Base-by-base conservation (phyloP, 2,113 vertebrate genomes). In the Sula dactylatra region DNA sequence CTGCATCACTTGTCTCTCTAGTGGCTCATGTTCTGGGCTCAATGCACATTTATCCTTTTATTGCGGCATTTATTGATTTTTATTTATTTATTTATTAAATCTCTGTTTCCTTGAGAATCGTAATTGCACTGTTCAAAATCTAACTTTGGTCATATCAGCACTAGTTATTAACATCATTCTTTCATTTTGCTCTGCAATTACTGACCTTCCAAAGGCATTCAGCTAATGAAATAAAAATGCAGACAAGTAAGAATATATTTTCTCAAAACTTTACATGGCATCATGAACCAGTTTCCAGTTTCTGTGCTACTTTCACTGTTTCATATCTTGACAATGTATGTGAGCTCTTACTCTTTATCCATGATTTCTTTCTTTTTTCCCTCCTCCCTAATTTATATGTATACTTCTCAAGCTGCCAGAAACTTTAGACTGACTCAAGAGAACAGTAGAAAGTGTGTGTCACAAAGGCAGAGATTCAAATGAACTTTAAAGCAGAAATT, bases 21-120 rank as follows among this genome's bases (percentile, higher is more conserved):
- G 97, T 97, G 94, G 88, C 88, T 87, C 82, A 58, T 98, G 93
- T 97, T 96, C 96, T 84, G 72, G 76, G 76, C 79, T 96, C 65
- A 86, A 9, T 90, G 81, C 76, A 94, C 92, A 93, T 96, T 96
- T 96, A 90, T 97, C 76, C 92, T 86, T 96, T 97, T 93, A 94
- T 96, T 90, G 62, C 0, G 1, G 82, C 84, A 74, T 95, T 94
- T 97, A 95, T 90, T 90, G 95, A 82, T 91, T 93, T 82, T 32
- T 94, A 34, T 61, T 65, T 86, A 59, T 93, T 90, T 89, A 71
- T 90, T 94, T 93, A 76, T 86, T 38, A 52, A 93, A 85, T 32
- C 21, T 82, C 59, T 72, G 20, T 90, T 94, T 95, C 81, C 93
- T 90, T 94, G 86, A 84, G 65, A 93, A 61, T 79, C 49, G n/a